phyloP scores from a whole-genome alignment of 2,888 invertebrate genomes.

The Seira sanloemensis region DNA sequence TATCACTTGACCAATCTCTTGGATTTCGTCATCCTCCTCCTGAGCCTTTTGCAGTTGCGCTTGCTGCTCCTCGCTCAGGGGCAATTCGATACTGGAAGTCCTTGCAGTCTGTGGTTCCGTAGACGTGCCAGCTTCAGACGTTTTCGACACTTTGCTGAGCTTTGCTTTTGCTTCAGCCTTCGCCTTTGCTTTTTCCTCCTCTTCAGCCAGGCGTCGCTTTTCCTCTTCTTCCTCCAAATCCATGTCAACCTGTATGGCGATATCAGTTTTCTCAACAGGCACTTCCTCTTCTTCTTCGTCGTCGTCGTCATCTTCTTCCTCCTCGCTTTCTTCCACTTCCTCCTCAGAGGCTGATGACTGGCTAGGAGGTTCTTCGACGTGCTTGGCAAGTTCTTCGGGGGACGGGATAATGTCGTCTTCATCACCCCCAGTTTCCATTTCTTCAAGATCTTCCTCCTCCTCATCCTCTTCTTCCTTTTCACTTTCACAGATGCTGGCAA shows the following conservation, averaged over 20 bases:
- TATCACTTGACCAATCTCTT: constrained; percentile 65
- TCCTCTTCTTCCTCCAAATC: constrained; percentile 68
- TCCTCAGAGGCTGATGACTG: neutral
- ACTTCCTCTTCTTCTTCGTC: constrained; percentile 30
- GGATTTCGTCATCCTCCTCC: constrained; percentile 60
- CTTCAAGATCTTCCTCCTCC: constrained; percentile 34
- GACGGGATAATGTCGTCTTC: neutral
- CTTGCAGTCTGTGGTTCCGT: neutral
- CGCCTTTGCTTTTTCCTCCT: neutral
- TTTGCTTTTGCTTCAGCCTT: neutral
- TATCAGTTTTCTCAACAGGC: constrained; percentile 60
- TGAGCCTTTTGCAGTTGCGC: constrained; percentile 44
- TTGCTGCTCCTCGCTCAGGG: constrained; percentile 45
- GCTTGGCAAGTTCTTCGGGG: neutral
- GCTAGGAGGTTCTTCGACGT: neutral
- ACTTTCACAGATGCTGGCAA: neutral
- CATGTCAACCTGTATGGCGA: constrained; percentile 72
- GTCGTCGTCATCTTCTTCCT: constrained; percentile 37
- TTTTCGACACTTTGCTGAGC: neutral
- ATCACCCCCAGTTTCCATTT: constrained; percentile 23
- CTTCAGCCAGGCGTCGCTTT: neutral
- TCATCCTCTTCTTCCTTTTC: constrained; percentile 11
- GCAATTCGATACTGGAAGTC: constrained; percentile 28
- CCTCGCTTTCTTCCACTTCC: constrained; percentile 18
- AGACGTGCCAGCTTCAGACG: constrained; percentile 3